These are phyloP conservation scores for Felis chaus DNA, from an alignment of 2,113 vertebrate genomes.

Conservation along the genomic window DNA sequence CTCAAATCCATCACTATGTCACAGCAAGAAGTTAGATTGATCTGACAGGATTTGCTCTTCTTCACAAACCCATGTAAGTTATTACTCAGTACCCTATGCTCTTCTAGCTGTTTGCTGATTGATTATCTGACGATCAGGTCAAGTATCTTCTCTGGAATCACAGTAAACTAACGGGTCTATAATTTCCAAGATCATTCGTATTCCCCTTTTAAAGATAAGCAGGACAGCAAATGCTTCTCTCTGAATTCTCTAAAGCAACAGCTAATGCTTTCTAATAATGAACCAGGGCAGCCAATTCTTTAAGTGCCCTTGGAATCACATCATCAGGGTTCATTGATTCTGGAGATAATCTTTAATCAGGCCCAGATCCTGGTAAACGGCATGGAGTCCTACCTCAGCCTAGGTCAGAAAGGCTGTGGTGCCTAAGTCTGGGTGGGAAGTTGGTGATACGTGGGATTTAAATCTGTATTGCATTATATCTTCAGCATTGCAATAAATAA, in stretches of 20 bases:
- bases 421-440: slow-evolving; percentile 11
- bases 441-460: slow-evolving; percentile 34
- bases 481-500: slow-evolving; percentile 20
- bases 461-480: slow-evolving; percentile 14
- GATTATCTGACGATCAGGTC: slow-evolving; percentile 78
- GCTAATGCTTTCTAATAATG: slow-evolving; percentile 75
- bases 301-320: slow-evolving; percentile 72
- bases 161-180: slow-evolving; percentile 78
- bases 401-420: slow-evolving; percentile 24
- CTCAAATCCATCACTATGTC: slow-evolving; percentile 74
- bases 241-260: slow-evolving; percentile 72
- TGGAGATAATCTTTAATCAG: slow-evolving; percentile 72
- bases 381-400: slow-evolving; percentile 33
- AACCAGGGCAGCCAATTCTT: slow-evolving; percentile 70
- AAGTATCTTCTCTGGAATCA: slow-evolving; percentile 79
- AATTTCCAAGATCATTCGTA: slow-evolving; percentile 77
- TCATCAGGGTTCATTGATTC: slow-evolving; percentile 72
- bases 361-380: slow-evolving; percentile 55
- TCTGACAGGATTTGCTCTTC: slow-evolving; percentile 77
- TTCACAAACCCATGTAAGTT: slow-evolving; percentile 73
- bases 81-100: slow-evolving; percentile 67
- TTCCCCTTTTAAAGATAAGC: slow-evolving; percentile 75
- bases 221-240: slow-evolving; percentile 65
- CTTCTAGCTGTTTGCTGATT: slow-evolving; percentile 76
- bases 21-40: slow-evolving; percentile 75